These are phyloP conservation scores for Morinoia aosen DNA, from an alignment of 2,888 invertebrate genomes.

Conservation along the genomic window DNA sequence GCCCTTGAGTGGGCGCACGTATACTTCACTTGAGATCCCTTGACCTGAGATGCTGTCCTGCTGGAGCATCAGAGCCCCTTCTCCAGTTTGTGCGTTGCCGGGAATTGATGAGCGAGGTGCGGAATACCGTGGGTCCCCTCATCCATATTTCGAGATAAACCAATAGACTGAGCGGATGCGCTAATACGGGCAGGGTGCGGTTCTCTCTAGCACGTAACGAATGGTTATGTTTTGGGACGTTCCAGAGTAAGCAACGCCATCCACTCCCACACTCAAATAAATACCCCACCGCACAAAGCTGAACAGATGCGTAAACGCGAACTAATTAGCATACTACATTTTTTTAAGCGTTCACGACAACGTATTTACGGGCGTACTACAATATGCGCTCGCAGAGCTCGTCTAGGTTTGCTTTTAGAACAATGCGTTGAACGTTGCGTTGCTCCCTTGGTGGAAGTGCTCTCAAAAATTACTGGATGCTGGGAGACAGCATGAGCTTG, in stretches of 20 bases:
- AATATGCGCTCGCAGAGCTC: no score
- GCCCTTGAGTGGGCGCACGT: no score
- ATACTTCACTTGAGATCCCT: no score
- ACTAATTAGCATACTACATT: neutral
- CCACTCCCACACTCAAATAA: neutral
- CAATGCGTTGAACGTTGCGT: no score
- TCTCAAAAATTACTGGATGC: no score
- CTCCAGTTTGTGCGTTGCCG: neutral
- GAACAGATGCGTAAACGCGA: neutral
- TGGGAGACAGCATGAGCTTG: no score
- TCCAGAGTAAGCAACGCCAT: neutral
- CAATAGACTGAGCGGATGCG: neutral
- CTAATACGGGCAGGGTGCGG: neutral
- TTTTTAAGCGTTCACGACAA: neutral
- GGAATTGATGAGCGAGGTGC: neutral
- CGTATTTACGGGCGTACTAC: neutral
- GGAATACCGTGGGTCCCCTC: neutral
- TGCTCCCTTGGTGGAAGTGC: no score
- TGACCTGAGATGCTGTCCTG: no score
- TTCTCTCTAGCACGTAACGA: neutral
- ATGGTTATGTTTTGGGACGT: neutral
- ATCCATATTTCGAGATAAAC: neutral
- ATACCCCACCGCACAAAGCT: neutral
- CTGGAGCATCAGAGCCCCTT: no score
- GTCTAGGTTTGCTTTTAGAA: no score